Evolutionary conservation across 2,113 vertebrate species (phyloP).

Genomic region (Muscicapa adusta): DNA sequence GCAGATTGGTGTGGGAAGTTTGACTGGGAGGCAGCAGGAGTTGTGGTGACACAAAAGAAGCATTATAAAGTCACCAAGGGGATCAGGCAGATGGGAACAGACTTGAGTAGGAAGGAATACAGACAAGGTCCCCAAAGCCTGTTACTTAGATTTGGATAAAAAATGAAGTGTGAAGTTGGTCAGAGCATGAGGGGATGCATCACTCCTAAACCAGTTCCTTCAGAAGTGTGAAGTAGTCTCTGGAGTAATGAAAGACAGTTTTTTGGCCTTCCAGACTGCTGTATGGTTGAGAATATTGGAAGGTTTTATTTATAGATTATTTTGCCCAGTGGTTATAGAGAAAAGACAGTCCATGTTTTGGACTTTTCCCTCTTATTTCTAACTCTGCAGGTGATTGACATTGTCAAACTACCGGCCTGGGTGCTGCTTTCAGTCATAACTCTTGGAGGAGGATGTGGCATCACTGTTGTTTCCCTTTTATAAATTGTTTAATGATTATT

Average conservation of each 20-base stretch:
- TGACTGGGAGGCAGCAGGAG: conserved; percentile 26
- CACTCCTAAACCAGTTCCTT: conserved; percentile 32
- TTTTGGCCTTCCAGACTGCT: conserved; percentile 35
- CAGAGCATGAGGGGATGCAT: conserved; percentile 54
- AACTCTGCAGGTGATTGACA: background rate
- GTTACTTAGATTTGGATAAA: conserved; percentile 22
- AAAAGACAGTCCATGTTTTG: background rate
- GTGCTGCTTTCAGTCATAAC: background rate
- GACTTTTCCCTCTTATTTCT: background rate
- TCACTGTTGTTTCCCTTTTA: background rate
- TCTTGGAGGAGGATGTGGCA: background rate
- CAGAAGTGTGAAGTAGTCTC: conserved; percentile 38
- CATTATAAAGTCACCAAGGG: conserved; percentile 43
- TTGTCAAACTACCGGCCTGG: background rate
- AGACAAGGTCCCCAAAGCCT: conserved; percentile 53
- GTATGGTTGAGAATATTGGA: background rate
- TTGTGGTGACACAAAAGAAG: conserved; percentile 54
- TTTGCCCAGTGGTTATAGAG: background rate
- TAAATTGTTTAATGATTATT: background rate
- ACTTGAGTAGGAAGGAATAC: conserved; percentile 60
- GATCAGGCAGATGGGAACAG: conserved; percentile 61
- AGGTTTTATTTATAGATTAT: background rate
- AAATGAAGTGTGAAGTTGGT: conserved; percentile 58
- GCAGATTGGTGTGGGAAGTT: conserved; percentile 19
- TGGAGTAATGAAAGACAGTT: conserved; percentile 40